A percentile compares a stretch with the other conserved stretches of the same genome.
These are phyloP conservation scores for Pantherophis vulpinus DNA, from an alignment of 2,797 vertebrate species.

Conservation along the genomic window DNA sequence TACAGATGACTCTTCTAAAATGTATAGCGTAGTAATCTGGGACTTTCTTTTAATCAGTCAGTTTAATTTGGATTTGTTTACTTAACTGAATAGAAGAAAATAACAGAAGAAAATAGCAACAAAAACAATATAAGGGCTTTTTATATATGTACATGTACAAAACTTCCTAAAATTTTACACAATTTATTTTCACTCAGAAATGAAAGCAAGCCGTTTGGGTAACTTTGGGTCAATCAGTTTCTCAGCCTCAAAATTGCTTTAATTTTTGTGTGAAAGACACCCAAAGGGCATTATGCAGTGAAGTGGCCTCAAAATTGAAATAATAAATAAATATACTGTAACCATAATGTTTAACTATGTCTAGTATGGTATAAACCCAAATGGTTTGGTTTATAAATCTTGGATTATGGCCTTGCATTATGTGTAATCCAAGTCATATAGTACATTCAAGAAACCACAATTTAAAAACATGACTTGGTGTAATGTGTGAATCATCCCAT, in stretches of 20 bases:
- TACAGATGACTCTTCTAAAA: not conserved
- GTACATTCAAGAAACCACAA: not conserved
- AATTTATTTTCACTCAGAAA: not conserved
- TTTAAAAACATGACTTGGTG: not conserved
- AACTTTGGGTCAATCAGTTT: not conserved
- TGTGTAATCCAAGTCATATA: not conserved
- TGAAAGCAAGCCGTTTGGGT: not conserved
- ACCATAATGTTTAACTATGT: not conserved
- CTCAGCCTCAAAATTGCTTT: not conserved
- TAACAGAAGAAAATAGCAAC: not conserved
- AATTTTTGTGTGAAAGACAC: not conserved
- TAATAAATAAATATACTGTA: not conserved
- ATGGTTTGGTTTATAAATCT: not conserved
- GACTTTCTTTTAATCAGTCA: not conserved
- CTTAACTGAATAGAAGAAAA: not conserved
- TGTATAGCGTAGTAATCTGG: not conserved
- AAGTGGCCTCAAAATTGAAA: not conserved
- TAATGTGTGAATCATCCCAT: not conserved
- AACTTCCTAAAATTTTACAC: not conserved
- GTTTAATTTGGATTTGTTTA: not conserved
- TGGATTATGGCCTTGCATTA: not conserved
- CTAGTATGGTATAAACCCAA: not conserved
- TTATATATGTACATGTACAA: not conserved
- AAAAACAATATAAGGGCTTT: not conserved
- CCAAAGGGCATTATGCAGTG: not conserved